Conservation (phyloP, 2,888 invertebrate genomes). For the Eulithis testata region DNA sequence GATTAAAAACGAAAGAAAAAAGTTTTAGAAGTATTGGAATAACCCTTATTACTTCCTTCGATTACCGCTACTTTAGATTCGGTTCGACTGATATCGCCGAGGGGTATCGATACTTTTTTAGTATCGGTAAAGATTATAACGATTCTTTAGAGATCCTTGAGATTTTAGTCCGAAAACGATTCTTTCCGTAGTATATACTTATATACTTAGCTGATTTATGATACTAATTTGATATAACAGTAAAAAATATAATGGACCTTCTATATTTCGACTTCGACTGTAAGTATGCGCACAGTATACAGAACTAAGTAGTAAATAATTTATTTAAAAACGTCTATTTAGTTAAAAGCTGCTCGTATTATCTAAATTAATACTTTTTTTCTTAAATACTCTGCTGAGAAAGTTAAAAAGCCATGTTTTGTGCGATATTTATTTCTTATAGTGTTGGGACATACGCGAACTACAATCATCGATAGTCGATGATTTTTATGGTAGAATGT, state of each 20-base stretch:
- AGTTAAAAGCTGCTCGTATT: slow-evolving; percentile 51
- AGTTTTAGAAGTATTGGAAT: no score
- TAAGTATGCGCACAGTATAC: slow-evolving; percentile 20
- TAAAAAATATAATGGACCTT: slow-evolving; percentile 4
- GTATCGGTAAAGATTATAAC: no score
- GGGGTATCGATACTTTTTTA: no score
- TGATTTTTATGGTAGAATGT: slow-evolving; percentile 2
- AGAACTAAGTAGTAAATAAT: slow-evolving; percentile 37
- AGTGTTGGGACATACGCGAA: slow-evolving; percentile 14
- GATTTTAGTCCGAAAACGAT: no score
- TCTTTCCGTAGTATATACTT: no score
- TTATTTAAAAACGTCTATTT: slow-evolving; percentile 41
- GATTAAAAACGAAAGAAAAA: no score
- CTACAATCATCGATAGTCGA: slow-evolving; percentile 13
- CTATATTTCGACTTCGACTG: background rate
- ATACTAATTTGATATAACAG: no score
- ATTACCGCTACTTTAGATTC: no score
- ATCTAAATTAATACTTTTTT: slow-evolving; percentile 68
- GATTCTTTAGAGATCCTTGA: no score
- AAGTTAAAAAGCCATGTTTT: slow-evolving; percentile 21
- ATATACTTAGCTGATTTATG: no score
- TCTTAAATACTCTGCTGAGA: slow-evolving; percentile 61
- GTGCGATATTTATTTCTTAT: slow-evolving; percentile 36
- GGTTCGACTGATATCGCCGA: no score
- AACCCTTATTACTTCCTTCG: no score